A percentile compares a stretch with the other conserved stretches of the same genome.
Conservation (phyloP, 2,113 vertebrate species). For the Vimba vimba region DNA sequence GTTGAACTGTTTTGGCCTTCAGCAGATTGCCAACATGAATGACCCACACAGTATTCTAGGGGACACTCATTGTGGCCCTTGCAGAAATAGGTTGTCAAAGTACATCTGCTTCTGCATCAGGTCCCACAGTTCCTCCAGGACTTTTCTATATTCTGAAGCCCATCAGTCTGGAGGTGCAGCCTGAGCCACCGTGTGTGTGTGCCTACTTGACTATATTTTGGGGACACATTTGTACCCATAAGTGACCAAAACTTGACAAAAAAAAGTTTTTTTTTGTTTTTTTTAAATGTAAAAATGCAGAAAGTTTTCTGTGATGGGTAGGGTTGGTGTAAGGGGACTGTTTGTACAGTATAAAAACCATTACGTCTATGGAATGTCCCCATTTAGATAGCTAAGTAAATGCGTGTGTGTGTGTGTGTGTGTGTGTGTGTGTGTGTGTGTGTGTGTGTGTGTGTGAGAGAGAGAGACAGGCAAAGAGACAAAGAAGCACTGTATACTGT, state of each 20-base stretch:
- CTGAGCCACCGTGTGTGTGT: not conserved
- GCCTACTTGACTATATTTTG: too few relatives aligned
- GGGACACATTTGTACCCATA: too few relatives aligned
- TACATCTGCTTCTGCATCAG: not conserved
- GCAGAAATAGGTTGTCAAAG: not conserved
- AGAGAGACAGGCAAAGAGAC: not conserved
- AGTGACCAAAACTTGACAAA: too few relatives aligned
- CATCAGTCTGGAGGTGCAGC: not conserved
- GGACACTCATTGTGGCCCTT: not conserved
- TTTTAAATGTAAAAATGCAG: too few relatives aligned
- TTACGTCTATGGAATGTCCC: too few relatives aligned
- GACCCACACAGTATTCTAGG: conserved; percentile 7
- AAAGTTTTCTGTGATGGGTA: too few relatives aligned
- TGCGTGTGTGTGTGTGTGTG: not conserved
- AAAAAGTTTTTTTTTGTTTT: too few relatives aligned
- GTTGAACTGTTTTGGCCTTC: not conserved
- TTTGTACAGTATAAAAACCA: too few relatives aligned
- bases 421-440: not conserved
- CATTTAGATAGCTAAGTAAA: too few relatives aligned
- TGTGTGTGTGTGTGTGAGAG: too few relatives aligned
- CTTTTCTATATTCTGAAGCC: not conserved
- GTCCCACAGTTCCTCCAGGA: not conserved
- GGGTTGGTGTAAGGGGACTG: too few relatives aligned
- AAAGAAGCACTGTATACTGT: not conserved
- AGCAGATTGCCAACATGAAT: not conserved